Evolutionary conservation across 2,797 vertebrate species (phyloP).

Genomic region (Rallus crepitans): DNA sequence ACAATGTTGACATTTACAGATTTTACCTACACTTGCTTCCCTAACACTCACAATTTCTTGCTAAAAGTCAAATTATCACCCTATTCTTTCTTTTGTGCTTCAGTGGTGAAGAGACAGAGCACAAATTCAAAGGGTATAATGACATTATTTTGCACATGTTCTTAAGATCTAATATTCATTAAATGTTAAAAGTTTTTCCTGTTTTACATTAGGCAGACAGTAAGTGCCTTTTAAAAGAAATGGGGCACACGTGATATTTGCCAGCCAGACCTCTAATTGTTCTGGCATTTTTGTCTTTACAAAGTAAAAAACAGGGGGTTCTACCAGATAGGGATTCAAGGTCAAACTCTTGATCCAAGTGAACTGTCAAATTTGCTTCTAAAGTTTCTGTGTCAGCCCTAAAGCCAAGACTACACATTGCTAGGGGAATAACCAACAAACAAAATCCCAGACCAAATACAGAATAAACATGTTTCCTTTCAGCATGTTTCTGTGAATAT

Average conservation of each 20-base stretch:
- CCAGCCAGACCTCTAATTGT: not conserved
- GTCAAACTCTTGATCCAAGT: not conserved
- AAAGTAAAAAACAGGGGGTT: not conserved
- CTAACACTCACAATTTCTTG: not conserved
- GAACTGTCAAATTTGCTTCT: conserved; percentile 4
- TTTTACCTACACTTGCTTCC: not conserved
- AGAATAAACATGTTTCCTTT: not conserved
- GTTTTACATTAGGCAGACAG: not conserved
- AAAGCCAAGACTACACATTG: not conserved
- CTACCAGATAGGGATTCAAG: not conserved
- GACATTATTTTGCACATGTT: not conserved
- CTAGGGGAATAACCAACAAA: conserved; percentile 10
- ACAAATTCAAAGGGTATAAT: not conserved
- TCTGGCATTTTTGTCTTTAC: not conserved
- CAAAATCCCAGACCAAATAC: not conserved
- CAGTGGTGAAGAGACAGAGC: not conserved
- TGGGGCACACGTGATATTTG: not conserved
- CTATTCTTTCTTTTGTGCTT: not conserved
- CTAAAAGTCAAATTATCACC: not conserved
- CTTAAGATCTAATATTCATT: not conserved
- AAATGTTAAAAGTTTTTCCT: conserved; percentile 8
- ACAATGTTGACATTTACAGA: not conserved
- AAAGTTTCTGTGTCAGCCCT: not conserved
- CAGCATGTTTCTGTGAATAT: not conserved
- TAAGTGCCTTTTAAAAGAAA: conserved; percentile 27